phyloP scores from a whole-genome alignment of 2,888 invertebrate species.

The Protodeltote pygarga region DNA sequence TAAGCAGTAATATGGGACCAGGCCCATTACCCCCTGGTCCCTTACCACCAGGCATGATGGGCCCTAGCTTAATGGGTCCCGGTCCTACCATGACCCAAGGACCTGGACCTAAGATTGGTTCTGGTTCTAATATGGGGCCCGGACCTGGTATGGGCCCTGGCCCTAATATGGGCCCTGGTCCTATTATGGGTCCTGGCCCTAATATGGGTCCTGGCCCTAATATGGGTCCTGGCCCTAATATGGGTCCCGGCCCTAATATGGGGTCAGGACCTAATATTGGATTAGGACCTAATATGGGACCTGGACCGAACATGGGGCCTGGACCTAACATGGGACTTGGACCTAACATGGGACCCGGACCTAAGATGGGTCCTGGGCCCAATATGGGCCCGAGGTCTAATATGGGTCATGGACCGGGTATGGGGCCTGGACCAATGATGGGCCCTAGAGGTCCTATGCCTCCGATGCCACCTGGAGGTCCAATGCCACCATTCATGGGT shows the following conservation, averaged over 20 bases:
- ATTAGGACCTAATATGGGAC: conserved; percentile 31
- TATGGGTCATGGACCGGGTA: conserved; percentile 55
- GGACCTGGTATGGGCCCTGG: conserved; percentile 43
- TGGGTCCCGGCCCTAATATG: conserved; percentile 44
- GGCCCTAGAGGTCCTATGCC: conserved; percentile 55
- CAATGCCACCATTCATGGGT: conserved; percentile 70
- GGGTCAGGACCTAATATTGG: conserved; percentile 29
- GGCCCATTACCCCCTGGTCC: too few relatives aligned
- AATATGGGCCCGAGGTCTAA: conserved; percentile 54
- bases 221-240: conserved; percentile 44
- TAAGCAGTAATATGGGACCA: conserved; percentile 46
- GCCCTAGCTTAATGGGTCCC: conserved; percentile 31
- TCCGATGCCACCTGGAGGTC: conserved; percentile 57
- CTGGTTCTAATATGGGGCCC: conserved; percentile 44
- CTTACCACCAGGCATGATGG: too few relatives aligned
- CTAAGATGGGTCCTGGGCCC: conserved; percentile 50
- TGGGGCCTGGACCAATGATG: conserved; percentile 61
- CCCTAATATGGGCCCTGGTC: conserved; percentile 32
- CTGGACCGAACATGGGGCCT: conserved; percentile 32
- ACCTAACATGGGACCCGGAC: conserved; percentile 47
- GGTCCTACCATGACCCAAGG: conserved; percentile 37
- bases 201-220: conserved; percentile 49
- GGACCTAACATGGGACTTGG: conserved; percentile 49
- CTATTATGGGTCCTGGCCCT: conserved; percentile 44
- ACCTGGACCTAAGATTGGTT: conserved; percentile 26